Conservation (phyloP, 2,797 vertebrate species). For the Aphelocoma californica region DNA sequence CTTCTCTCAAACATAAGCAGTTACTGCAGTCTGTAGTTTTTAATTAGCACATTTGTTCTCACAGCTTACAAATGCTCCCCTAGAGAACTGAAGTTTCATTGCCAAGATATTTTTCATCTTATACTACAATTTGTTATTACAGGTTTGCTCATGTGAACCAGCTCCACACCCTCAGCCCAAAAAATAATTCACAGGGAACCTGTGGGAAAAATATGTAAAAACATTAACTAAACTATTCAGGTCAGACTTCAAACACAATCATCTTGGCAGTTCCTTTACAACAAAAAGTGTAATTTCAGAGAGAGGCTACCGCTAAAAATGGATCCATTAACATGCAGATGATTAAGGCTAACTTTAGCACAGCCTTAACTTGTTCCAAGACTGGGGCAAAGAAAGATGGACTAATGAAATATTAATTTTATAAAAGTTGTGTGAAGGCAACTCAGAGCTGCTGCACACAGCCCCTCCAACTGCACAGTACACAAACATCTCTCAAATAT, state of each 20-base stretch:
- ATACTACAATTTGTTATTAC: slow-evolving; percentile 17
- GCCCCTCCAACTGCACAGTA: background rate
- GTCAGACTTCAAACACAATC: slow-evolving; percentile 29
- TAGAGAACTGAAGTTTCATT: background rate
- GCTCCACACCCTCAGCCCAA: background rate
- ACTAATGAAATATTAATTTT: background rate
- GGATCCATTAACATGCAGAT: background rate
- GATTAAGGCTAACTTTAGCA: background rate
- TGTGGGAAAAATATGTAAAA: background rate
- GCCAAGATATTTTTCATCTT: slow-evolving; percentile 23
- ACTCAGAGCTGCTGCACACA: background rate
- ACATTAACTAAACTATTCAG: background rate
- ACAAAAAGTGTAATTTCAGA: background rate
- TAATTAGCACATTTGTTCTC: slow-evolving; percentile 51
- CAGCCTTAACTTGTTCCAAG: background rate
- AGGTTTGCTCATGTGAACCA: slow-evolving; percentile 16
- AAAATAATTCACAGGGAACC: slow-evolving; percentile 12
- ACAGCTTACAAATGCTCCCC: slow-evolving; percentile 33
- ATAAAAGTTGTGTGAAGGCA: background rate
- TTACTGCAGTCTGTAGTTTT: background rate
- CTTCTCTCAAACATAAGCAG: background rate
- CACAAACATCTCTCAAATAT: slow-evolving; percentile 61
- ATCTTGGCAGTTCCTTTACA: background rate
- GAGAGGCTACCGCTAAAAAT: background rate
- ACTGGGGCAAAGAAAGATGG: background rate